Evolutionary conservation across 2,888 invertebrate species (phyloP), one percentile per base, ranked within the genome.

Genomic region (Meteorus cinctellus): DNA sequence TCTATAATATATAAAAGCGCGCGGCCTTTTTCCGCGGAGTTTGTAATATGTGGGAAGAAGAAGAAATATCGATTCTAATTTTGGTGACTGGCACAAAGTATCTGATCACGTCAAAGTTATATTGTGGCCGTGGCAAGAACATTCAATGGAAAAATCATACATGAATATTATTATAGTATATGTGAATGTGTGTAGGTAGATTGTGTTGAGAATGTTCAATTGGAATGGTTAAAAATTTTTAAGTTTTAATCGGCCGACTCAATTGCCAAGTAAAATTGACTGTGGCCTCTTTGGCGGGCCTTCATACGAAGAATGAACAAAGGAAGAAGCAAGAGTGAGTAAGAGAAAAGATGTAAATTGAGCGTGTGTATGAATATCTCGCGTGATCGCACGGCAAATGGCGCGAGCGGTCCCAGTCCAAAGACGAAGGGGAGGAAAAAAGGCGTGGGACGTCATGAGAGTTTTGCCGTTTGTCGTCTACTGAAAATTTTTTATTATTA

Each of bases 181-280:
- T 41, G 55, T 55, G 55, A 19, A 55, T 65, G 41, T 27, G 73
- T 66, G 76, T 77, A 71, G 77, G 76, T 60, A 59, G 72, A 60
- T 70, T 36, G 68, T 27, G 29, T 14, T 36, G 71, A 77, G 72
- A 48, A 63, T 74, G 72, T 36, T 36, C 71, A 74, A 74, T 60
- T 70, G 72, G 72, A 71, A 78, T 72, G 78, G 72, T 78, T 74
- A 75, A 77, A 78, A 80, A 78, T 76, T 73, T 77, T 75, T 31
- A 80, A 76, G 75, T 77, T 80, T 75, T 80, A 78, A 80, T 78
- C 78, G 78, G 77, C 72, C 65, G 74, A 74, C 63, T 76, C 80
- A 80, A 80, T 80, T 80, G 80, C 78, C 77, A 77, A 75, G 77
- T 77, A 76, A 78, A 80, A 80, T 78, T 78, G 79, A 67, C 76